Evolutionary conservation across 2,113 vertebrate species (phyloP).

Genomic region (Xenopus tropicalis): DNA sequence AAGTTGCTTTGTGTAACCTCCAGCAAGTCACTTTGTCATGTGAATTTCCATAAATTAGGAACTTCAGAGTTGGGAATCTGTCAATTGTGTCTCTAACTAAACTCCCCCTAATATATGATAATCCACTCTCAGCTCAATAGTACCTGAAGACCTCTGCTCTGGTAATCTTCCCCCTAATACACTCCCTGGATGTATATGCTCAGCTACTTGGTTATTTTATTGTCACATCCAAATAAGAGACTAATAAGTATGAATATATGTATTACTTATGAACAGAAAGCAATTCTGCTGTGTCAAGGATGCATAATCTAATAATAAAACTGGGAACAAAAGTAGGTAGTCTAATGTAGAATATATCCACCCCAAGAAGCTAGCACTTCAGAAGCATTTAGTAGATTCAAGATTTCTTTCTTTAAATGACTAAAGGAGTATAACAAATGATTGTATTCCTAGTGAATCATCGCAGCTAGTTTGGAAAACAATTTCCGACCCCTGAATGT

Average conservation of each 20-base stretch:
- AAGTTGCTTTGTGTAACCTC: slow-evolving; percentile 37
- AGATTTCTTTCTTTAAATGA: too few relatives aligned
- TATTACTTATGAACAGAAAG: slow-evolving; percentile 21
- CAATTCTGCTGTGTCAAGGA: background rate
- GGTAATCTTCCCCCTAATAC: slow-evolving; percentile 41
- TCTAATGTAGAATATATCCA: background rate
- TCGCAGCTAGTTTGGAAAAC: too few relatives aligned
- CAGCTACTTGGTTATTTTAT: slow-evolving; percentile 41
- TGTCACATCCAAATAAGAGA: slow-evolving; percentile 14
- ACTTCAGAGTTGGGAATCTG: slow-evolving; percentile 34
- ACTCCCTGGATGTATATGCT: slow-evolving; percentile 37
- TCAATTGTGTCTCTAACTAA: slow-evolving; percentile 40
- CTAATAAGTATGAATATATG: slow-evolving; percentile 18
- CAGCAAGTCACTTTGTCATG: slow-evolving; percentile 45
- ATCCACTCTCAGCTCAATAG: slow-evolving; percentile 36
- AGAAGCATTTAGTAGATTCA: too few relatives aligned
- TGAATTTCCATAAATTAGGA: slow-evolving; percentile 46
- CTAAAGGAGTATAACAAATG: too few relatives aligned
- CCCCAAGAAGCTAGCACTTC: background rate
- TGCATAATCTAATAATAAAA: background rate
- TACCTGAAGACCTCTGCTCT: slow-evolving; percentile 41
- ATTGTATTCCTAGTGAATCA: too few relatives aligned
- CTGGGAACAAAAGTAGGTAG: background rate
- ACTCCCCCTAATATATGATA: slow-evolving; percentile 43
- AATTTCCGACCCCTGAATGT: too few relatives aligned